Conservation (phyloP, 2,113 vertebrate species). For the Lipophrys pholis region DNA sequence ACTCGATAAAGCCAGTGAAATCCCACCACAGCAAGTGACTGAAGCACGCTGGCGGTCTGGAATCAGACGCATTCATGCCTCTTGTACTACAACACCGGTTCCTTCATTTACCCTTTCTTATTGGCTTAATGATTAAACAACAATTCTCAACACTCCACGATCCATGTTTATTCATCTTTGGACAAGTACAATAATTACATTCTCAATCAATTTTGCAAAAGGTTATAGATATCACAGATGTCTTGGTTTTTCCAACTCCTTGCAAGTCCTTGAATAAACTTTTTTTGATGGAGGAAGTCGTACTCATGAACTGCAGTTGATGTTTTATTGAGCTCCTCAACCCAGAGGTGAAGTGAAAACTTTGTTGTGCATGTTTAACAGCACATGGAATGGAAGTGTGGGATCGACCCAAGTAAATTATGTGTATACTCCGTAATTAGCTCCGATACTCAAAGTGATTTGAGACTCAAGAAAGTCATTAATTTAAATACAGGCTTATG, state of each 20-base stretch:
- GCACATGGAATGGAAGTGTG: not conserved
- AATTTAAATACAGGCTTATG: not conserved
- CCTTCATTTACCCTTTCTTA: too few species aligned
- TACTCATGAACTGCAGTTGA: slow-evolving; percentile 46
- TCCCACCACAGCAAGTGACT: too few species aligned
- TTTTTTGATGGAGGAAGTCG: slow-evolving; percentile 44
- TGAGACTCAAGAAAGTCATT: slow-evolving; percentile 1
- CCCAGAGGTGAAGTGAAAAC: slow-evolving; percentile 42
- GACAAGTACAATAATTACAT: too few species aligned
- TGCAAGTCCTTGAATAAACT: slow-evolving; percentile 38
- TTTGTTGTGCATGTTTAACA: slow-evolving; percentile 52
- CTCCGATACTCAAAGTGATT: not conserved
- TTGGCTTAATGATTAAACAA: too few species aligned
- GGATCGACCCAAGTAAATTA: slow-evolving; percentile 56
- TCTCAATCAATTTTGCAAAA: too few species aligned
- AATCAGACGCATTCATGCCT: too few species aligned
- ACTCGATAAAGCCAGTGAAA: too few species aligned
- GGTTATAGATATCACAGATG: too few species aligned
- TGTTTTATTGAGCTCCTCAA: slow-evolving; percentile 60
- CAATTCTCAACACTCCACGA: too few species aligned
- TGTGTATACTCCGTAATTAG: slow-evolving; percentile 27
- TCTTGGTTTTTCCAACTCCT: not conserved
- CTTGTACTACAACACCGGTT: too few species aligned
- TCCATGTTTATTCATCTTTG: too few species aligned
- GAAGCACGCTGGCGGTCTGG: too few species aligned